Base-by-base conservation (phyloP, 2,797 vertebrate genomes). In the Allobates femoralis region DNA sequence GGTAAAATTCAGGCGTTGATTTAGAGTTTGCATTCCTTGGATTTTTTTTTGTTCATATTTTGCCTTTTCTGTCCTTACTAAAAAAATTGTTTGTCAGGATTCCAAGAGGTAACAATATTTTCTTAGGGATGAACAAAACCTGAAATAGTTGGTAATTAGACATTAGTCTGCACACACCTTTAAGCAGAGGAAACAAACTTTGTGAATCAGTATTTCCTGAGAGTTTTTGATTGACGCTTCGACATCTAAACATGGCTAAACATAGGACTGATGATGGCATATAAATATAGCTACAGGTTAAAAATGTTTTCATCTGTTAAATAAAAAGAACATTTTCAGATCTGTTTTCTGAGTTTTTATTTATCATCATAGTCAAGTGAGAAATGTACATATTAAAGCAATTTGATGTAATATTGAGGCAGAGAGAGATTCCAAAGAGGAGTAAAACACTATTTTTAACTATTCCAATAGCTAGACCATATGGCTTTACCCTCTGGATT, bases 401-500 rank as follows among this genome's bases (percentile, higher is more conserved):
- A 73, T 85, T 79, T 32, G 19, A 55, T 85, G 84, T 73, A 32
- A 86, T 75, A 50, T 74, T 81, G 28, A 64, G 60, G 46, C 51
- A 80, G 76, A 71, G 55, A 73, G 84, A 85, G n/a, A 85, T 79
- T 80, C 85, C 71, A 73, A 50, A 55, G 71, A 83, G 79, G 73
- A 55, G 60, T 28, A 5, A 58, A 37, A 58, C n/a, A 66, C 71
- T 78, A 86, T 82, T 66, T 75, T 67, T 75, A 75, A 76, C 75
- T 76, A 82, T 76, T 75, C 79, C 62, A 21, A 74, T 60, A 79
- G 67, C 55, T 55, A 26, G 56, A 86, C 58, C 85, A 86, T 86
- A 82, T 86, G 85, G 71, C 69, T 46, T 51, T 26, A 55, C 79
- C 85, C 60, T 76, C 60, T 69, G 23, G 71, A 86, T 67, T 85